Conservation (phyloP, 2,113 vertebrate species). For the Gadus macrocephalus region DNA sequence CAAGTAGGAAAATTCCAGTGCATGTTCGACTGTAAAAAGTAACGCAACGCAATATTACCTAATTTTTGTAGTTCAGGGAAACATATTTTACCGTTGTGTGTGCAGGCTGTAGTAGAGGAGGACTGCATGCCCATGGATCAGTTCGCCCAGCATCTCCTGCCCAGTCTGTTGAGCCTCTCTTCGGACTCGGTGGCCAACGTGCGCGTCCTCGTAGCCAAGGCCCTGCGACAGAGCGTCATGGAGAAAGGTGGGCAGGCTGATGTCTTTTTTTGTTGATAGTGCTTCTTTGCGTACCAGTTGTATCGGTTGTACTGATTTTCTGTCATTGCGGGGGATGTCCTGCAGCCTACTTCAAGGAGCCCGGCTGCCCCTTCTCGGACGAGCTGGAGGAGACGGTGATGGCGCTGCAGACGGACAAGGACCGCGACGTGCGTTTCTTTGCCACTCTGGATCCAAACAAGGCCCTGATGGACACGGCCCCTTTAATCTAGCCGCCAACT, state of each 20-base stretch:
- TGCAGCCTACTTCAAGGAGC: constrained; percentile 84
- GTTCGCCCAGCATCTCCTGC: constrained; percentile 81
- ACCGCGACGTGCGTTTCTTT: constrained; percentile 87
- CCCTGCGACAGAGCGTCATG: constrained; percentile 79
- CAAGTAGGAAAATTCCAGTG: too few relatives aligned
- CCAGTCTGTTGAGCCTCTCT: constrained; percentile 82
- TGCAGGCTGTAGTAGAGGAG: constrained; percentile 78
- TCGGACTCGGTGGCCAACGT: constrained; percentile 85
- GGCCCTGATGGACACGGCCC: constrained; percentile 61
- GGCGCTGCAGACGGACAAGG: constrained; percentile 81
- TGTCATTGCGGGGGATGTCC: neutral
- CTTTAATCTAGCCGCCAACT: constrained; percentile 59
- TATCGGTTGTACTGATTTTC: too few relatives aligned
- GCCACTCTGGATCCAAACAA: constrained; percentile 78
- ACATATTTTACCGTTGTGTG: neutral
- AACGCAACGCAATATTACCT: too few relatives aligned
- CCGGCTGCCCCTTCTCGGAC: constrained; percentile 82
- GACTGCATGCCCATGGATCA: constrained; percentile 83
- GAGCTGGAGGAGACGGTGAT: constrained; percentile 82
- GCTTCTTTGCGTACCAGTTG: too few relatives aligned
- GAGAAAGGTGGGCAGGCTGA: constrained; percentile 75
- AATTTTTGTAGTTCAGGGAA: too few relatives aligned
- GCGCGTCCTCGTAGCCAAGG: constrained; percentile 83
- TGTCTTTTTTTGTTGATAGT: too few relatives aligned
- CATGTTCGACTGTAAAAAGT: too few relatives aligned